Evolutionary conservation across 2,113 vertebrate species (phyloP).

Genomic region (Xiphophorus couchianus): DNA sequence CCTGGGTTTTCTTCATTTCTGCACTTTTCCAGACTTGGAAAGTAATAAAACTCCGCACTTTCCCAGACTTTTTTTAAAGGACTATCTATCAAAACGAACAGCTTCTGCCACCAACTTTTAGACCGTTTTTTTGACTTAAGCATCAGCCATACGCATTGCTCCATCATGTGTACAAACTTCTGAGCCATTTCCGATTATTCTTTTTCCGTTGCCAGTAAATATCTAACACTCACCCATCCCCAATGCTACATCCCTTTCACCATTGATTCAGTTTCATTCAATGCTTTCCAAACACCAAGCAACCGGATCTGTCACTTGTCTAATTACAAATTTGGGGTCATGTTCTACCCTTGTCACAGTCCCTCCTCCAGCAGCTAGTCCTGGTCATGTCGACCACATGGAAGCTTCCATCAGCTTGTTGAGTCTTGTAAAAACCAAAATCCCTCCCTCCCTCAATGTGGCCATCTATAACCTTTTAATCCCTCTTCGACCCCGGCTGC

Average conservation of each 20-base stretch:
- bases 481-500: constrained; percentile 21
- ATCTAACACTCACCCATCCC: too few relatives aligned
- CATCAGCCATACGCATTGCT: too few relatives aligned
- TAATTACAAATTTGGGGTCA: constrained; percentile 10
- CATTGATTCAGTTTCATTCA: neutral
- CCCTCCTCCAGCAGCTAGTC: constrained; percentile 42
- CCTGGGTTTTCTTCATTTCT: too few relatives aligned
- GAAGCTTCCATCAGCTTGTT: constrained; percentile 52
- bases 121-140: too few relatives aligned
- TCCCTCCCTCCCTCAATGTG: constrained; percentile 17
- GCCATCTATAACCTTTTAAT: constrained; percentile 56
- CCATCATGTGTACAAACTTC: too few relatives aligned
- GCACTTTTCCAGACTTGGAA: too few relatives aligned
- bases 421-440: constrained; percentile 38
- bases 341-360: constrained; percentile 7
- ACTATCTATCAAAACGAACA: too few relatives aligned
- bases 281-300: constrained; percentile 1
- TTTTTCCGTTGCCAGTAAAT: too few relatives aligned
- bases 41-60: too few relatives aligned
- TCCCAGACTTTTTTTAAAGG: too few relatives aligned
- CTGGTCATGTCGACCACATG: constrained; percentile 49
- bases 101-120: too few relatives aligned
- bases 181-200: too few relatives aligned
- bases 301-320: neutral
- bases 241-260: neutral